Evolutionary conservation across 1,140 invertebrate species (phyloP).

Genomic region (Micrasema minimum): DNA sequence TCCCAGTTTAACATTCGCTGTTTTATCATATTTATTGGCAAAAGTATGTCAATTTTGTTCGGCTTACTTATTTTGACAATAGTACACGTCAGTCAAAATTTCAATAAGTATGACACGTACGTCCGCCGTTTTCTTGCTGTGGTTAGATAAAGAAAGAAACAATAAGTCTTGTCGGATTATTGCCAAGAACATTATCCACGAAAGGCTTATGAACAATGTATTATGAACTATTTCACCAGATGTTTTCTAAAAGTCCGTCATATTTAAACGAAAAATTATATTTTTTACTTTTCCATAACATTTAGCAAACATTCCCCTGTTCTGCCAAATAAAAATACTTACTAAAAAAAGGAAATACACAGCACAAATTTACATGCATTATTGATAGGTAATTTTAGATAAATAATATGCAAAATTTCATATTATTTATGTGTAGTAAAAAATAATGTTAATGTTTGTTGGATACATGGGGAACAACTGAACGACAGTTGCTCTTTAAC

Average conservation of each 20-base stretch:
- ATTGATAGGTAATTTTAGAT: not conserved
- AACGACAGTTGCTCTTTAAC: too few species aligned
- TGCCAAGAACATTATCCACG: constrained; percentile 24
- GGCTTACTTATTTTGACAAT: constrained; percentile 39
- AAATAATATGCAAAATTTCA: not conserved
- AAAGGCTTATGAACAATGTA: constrained; percentile 24
- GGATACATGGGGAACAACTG: too few species aligned
- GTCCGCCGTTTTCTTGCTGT: constrained; percentile 10
- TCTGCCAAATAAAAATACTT: not conserved
- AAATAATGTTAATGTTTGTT: too few species aligned
- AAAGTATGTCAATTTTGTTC: constrained; percentile 27
- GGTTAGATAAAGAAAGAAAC: constrained; percentile 18
- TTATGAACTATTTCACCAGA: constrained; percentile 21
- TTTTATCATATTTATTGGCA: constrained; percentile 5
- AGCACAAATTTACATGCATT: not conserved
- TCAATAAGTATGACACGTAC: constrained; percentile 30
- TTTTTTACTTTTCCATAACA: not conserved
- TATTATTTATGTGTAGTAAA: too few species aligned
- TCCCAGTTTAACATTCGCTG: too few species aligned
- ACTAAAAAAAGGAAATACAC: not conserved
- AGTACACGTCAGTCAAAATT: constrained; percentile 43
- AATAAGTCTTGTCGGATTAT: constrained; percentile 8
- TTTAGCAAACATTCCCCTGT: not conserved
- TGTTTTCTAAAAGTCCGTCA: constrained; percentile 35
- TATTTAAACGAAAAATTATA: not conserved